Conservation (phyloP, 2,888 invertebrate genomes). For the Drosophila prostipennis region DNA sequence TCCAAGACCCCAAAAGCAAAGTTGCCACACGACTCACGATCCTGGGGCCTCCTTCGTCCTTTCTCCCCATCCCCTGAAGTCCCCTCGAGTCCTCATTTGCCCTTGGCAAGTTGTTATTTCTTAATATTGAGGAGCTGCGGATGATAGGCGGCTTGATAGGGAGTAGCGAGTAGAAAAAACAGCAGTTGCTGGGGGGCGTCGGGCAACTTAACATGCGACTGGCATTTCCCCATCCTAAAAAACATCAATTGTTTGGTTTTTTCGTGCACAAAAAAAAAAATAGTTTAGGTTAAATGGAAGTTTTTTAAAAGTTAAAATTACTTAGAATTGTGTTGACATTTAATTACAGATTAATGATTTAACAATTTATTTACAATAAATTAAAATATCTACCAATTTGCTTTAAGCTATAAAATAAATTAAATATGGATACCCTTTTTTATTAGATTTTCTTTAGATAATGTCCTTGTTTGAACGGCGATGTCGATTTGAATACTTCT, state of each 20-base stretch:
- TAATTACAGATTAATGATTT: too few species aligned
- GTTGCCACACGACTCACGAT: slow-evolving; percentile 37
- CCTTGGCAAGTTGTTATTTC: slow-evolving; percentile 72
- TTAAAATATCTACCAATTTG: too few species aligned
- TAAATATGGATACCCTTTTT: too few species aligned
- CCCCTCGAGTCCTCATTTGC: slow-evolving; percentile 23
- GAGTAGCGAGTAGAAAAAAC: neutral
- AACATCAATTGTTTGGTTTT: slow-evolving; percentile 21
- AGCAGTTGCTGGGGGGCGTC: neutral
- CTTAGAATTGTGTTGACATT: too few species aligned
- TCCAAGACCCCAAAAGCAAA: slow-evolving; percentile 69
- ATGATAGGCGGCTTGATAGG: slow-evolving; percentile 29
- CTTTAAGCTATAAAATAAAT: too few species aligned
- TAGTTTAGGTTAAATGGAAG: too few species aligned
- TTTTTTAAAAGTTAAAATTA: too few species aligned
- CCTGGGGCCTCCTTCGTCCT: slow-evolving; percentile 5
- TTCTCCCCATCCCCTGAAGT: slow-evolving; percentile 9
- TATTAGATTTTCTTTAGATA: too few species aligned
- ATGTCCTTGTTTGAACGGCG: too few species aligned
- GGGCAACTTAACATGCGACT: neutral
- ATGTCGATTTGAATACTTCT: too few species aligned
- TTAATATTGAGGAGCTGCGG: slow-evolving; percentile 70
- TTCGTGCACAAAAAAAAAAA: neutral
- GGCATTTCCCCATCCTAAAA: neutral
- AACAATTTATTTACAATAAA: too few species aligned